phyloP scores from a whole-genome alignment of 2,888 invertebrate genomes.

The Pterostichus niger region DNA sequence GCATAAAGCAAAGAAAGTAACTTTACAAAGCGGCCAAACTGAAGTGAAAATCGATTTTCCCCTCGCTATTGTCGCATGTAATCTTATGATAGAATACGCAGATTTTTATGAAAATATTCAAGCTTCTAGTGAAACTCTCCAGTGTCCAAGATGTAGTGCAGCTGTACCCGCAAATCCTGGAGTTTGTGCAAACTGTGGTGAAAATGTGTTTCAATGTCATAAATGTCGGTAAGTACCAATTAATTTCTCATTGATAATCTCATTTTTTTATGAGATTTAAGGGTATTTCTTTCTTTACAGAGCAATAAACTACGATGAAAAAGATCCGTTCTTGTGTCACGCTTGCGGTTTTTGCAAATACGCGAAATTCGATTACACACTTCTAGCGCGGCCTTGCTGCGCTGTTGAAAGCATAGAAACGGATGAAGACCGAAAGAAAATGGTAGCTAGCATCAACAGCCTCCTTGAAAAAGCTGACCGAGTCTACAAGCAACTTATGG shows the following conservation, averaged over 20 bases:
- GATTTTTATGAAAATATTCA: slow-evolving; percentile 98
- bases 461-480: slow-evolving; percentile 96
- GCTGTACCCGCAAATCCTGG: slow-evolving; percentile 98
- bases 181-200: slow-evolving; percentile 97
- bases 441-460: slow-evolving; percentile 93
- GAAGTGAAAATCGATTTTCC: slow-evolving; percentile 98
- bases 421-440: slow-evolving; percentile 97
- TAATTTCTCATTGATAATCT: neutral
- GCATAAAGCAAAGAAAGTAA: slow-evolving; percentile 97
- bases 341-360: slow-evolving; percentile 99
- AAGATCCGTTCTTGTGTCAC: slow-evolving; percentile 99
- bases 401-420: slow-evolving; percentile 98
- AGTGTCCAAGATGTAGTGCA: slow-evolving; percentile 97
- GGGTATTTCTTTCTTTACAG: slow-evolving; percentile 76
- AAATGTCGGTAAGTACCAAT: slow-evolving; percentile 87
- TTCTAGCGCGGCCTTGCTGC: slow-evolving; percentile 94
- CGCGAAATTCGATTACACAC: slow-evolving; percentile 97
- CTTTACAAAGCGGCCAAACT: slow-evolving; percentile 93
- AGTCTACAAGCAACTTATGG: slow-evolving; percentile 93
- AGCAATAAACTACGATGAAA: slow-evolving; percentile 99
- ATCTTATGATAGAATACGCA: slow-evolving; percentile 98
- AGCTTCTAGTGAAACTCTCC: slow-evolving; percentile 94
- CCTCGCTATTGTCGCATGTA: slow-evolving; percentile 97
- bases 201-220: slow-evolving; percentile 99
- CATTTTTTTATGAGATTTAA: neutral